phyloP scores from a whole-genome alignment of 2,888 invertebrate species.

The Salpingus planirostris region DNA sequence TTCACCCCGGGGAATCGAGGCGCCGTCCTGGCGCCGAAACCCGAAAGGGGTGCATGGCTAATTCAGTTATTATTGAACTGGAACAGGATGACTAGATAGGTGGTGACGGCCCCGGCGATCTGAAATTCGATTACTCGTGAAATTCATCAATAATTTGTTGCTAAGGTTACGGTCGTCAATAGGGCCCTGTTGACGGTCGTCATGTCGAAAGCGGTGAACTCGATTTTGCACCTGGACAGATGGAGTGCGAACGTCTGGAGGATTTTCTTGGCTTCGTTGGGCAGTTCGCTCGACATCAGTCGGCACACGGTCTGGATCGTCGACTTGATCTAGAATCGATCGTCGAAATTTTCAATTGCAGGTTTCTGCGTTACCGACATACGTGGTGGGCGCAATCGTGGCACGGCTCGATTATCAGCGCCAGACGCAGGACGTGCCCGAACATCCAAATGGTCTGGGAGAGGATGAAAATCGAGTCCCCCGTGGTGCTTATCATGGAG shows the following conservation, averaged over 20 bases:
- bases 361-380: constrained; percentile 10
- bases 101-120: constrained; percentile 6
- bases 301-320: constrained; percentile 12
- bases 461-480: constrained; percentile 34
- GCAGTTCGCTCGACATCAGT: constrained; percentile 14
- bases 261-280: constrained; percentile 16
- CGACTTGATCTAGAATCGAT: constrained; percentile 2
- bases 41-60: too few species aligned
- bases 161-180: constrained; percentile 3
- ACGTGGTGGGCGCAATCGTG: constrained; percentile 49
- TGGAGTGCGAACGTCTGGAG: constrained; percentile 5
- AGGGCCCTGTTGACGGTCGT: constrained; percentile 4
- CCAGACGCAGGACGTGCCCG: constrained; percentile 47
- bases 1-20: too few species aligned
- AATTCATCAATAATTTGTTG: not conserved
- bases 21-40: too few species aligned
- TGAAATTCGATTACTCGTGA: not conserved
- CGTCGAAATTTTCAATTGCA: constrained; percentile 17
- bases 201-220: constrained; percentile 6
- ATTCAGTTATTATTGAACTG: constrained; percentile 6
- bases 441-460: constrained; percentile 51
- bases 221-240: constrained; percentile 4
- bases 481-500: constrained; percentile 45
- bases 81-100: constrained; percentile 6
- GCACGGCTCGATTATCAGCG: constrained; percentile 52